Conservation (phyloP, 2,888 invertebrate species). For the Byasa hedistus region DNA sequence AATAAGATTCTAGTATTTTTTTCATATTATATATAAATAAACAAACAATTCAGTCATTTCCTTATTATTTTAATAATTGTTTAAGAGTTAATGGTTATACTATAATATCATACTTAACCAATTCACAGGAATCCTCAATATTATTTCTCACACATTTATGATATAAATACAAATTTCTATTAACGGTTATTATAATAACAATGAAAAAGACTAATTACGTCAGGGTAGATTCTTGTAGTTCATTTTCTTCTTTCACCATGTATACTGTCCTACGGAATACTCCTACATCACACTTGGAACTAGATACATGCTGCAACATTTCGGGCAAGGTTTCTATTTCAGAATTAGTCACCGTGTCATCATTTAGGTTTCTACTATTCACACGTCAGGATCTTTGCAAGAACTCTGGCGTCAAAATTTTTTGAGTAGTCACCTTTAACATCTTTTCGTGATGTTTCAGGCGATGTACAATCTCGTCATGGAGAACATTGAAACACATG, state of each 20-base stretch:
- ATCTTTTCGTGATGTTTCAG: constrained; percentile 81
- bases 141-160: constrained; percentile 19
- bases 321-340: constrained; percentile 72
- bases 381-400: constrained; percentile 75
- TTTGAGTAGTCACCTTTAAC: constrained; percentile 61
- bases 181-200: constrained; percentile 15
- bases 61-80: constrained; percentile 28
- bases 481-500: constrained; percentile 94
- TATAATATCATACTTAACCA: constrained; percentile 1
- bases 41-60: constrained; percentile 30
- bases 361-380: constrained; percentile 64
- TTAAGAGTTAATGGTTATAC: constrained; percentile 11
- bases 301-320: constrained; percentile 70
- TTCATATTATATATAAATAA: constrained; percentile 19
- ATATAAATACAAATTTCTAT: constrained; percentile 24
- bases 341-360: constrained; percentile 67
- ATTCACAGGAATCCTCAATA: constrained; percentile 16
- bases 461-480: constrained; percentile 92
- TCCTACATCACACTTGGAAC: constrained; percentile 59
- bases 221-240: constrained; percentile 63
- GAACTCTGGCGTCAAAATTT: constrained; percentile 68
- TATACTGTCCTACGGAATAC: constrained; percentile 67
- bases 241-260: constrained; percentile 62
- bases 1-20: constrained; percentile 9
- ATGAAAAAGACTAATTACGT: constrained; percentile 48